Percentiles rank a stretch among this genome's conserved stretches.
phyloP scores from a whole-genome alignment of 2,113 vertebrate genomes.

The Rutilus rutilus region DNA sequence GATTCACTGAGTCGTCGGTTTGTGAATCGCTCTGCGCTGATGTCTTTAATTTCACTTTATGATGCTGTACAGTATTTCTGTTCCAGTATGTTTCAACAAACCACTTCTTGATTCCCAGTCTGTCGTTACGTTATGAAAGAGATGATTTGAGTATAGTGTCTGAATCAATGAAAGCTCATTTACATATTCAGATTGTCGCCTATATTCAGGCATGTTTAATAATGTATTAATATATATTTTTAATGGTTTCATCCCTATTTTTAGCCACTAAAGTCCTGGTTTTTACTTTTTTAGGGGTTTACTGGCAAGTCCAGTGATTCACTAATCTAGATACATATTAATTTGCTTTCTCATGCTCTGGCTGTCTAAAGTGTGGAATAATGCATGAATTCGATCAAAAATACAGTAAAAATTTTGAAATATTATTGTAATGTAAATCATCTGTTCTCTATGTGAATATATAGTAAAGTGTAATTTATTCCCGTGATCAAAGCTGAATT shows the following conservation, averaged over 20 bases:
- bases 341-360: conserved; percentile 17
- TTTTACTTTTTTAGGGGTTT: conserved; percentile 21
- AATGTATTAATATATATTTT: conserved; percentile 56
- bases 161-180: neutral
- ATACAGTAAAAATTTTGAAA: too few species aligned
- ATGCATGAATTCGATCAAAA: too few species aligned
- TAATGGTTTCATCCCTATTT: conserved; percentile 51
- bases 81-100: neutral
- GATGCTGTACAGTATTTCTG: neutral
- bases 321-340: conserved; percentile 54
- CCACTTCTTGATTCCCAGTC: neutral
- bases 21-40: neutral
- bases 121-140: neutral
- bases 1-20: neutral
- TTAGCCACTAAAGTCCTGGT: conserved; percentile 41
- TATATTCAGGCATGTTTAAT: conserved; percentile 47
- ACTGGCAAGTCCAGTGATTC: conserved; percentile 19
- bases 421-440: too few species aligned
- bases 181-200: conserved; percentile 37
- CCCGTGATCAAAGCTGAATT: too few species aligned
- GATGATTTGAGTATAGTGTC: neutral
- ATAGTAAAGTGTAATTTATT: too few species aligned
- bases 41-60: neutral
- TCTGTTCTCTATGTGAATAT: too few species aligned
- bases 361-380: neutral